A percentile compares a stretch with the other conserved stretches of the same genome.
Evolutionary conservation across 2,888 invertebrate genomes (phyloP).

Genomic region (Nowickia ferox): DNA sequence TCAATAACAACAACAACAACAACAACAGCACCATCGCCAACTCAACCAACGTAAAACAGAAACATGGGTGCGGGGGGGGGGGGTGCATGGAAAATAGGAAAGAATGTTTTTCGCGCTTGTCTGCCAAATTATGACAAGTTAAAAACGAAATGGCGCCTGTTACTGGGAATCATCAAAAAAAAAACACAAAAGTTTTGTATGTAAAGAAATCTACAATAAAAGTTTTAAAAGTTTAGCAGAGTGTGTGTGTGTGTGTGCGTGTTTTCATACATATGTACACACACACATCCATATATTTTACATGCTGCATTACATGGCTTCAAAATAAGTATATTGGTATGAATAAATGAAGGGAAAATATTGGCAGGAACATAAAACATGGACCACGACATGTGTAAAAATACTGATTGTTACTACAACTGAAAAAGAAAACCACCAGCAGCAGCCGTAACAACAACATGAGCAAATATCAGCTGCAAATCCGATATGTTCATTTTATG

Average conservation of each 20-base stretch:
- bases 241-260: background rate
- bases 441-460: background rate
- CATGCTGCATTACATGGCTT: constrained; percentile 31
- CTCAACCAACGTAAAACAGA: background rate
- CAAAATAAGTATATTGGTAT: background rate
- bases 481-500: constrained; percentile 26
- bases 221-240: constrained; percentile 15
- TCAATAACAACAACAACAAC: constrained; percentile 51
- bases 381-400: constrained; percentile 68
- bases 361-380: constrained; percentile 49
- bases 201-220: constrained; percentile 56
- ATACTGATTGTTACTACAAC: constrained; percentile 40
- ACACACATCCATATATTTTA: background rate
- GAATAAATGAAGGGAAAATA: constrained; percentile 3
- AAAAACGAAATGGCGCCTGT: constrained; percentile 70
- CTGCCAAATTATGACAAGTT: constrained; percentile 74
- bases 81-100: constrained; percentile 9
- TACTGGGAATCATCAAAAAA: constrained; percentile 38
- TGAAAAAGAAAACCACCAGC: background rate
- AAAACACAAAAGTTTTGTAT: background rate
- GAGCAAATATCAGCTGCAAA: constrained; percentile 19
- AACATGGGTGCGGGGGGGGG: background rate
- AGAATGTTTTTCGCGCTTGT: constrained; percentile 72
- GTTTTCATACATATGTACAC: background rate
- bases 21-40: constrained; percentile 22